Evolutionary conservation across 2,113 vertebrate genomes (phyloP), one percentile per base, ranked within the genome.

Genomic region (Eurystomus gularis): DNA sequence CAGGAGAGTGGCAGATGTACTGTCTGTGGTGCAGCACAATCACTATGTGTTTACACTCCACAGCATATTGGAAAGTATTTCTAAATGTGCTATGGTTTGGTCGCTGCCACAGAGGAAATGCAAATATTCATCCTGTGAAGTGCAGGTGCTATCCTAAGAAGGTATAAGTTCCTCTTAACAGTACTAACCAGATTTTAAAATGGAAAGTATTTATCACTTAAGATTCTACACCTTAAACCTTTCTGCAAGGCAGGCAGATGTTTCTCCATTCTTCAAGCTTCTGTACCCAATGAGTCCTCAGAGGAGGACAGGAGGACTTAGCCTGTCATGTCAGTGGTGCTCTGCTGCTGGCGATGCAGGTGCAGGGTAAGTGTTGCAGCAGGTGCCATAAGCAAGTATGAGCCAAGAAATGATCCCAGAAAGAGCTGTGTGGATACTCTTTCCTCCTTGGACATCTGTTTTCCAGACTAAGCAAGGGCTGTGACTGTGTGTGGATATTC

Each of bases 221-320:
- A 69, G 33, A 87, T 61, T 64, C 39, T 28, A 91, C 51, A 83
- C 23, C 19, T n/a, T 7, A 65, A 85, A 76, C 18, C 9, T 58
- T 48, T 72, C n/a, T 80, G 64, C 60, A 85, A 66, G 39, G 25
- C 4, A 23, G 28, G 14, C 24, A 82, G 44, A 64, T 25, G 7
- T 79, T 81, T 86, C 35, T 79, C 9, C 28, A 40, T 21, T 16
- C 11, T 21, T 39, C 17, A 39, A 48, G 33, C 26, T 37, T 82
- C 83, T 7, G 5, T 17, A 62, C 19, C 3, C 23, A 66, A 6
- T 0, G 2, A 71, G 52, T n/a, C 13, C 29, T 57, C 2, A 1
- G 17, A 77, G 29, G 13, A 85, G 37, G 16, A 61, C 31, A 37
- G 57, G 20, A 69, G 37, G 16, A 61, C 31, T 62, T 26, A 51